A percentile compares a stretch with the other conserved stretches of the same genome.
These are phyloP conservation scores for Chamaea fasciata DNA, from an alignment of 2,113 vertebrate species.

Conservation along the genomic window DNA sequence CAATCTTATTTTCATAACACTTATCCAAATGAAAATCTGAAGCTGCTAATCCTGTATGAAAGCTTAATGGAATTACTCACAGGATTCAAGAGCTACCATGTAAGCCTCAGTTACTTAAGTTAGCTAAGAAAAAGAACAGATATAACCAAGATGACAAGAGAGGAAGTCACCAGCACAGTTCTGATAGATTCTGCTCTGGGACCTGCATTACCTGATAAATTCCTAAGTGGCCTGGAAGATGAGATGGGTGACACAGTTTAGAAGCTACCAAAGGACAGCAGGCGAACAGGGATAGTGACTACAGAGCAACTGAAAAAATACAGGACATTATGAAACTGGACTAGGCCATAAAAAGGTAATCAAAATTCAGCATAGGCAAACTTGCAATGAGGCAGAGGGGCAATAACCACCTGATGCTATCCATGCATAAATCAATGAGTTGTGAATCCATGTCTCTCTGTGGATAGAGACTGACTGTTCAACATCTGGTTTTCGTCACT, in stretches of 20 bases:
- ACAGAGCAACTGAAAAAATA: neutral
- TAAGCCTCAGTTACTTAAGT: neutral
- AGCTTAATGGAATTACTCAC: conserved; percentile 25
- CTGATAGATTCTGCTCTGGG: neutral
- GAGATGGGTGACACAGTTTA: neutral
- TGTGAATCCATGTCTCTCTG: neutral
- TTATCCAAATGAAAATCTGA: conserved; percentile 38
- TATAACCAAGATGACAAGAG: neutral
- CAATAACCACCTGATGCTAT: neutral
- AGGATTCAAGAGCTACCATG: neutral
- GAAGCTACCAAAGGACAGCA: neutral
- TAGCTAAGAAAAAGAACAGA: neutral
- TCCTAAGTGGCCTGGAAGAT: neutral
- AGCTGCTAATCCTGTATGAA: conserved; percentile 31
- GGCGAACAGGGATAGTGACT: neutral
- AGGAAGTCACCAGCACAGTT: neutral
- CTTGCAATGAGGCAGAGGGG: neutral
- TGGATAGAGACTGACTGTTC: neutral
- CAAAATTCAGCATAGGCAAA: neutral
- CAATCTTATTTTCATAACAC: conserved; percentile 16
- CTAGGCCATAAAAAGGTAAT: neutral
- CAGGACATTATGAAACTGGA: neutral
- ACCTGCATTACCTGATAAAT: neutral
- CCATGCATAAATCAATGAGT: neutral
- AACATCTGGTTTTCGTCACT: neutral